Conservation (phyloP, 2,797 vertebrate genomes). For the Acestrorhynchus altus region DNA sequence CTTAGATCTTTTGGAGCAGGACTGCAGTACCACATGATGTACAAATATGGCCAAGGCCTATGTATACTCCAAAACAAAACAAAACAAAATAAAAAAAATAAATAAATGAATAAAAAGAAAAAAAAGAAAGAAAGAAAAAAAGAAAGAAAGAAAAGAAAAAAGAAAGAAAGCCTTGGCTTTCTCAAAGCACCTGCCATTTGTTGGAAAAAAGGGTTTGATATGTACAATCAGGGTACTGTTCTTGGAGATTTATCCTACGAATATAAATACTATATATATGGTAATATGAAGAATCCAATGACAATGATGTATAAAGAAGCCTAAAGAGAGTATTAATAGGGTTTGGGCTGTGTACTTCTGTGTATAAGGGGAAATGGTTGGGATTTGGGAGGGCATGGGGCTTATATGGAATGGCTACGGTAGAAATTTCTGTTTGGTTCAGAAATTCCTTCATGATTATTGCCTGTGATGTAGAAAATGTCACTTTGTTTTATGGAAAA, state of each 20-base stretch:
- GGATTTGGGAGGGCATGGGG: slow-evolving; percentile 69
- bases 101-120: slow-evolving; percentile 25
- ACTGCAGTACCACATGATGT: slow-evolving; percentile 62
- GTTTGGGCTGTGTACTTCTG: slow-evolving; percentile 77
- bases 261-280: slow-evolving; percentile 70
- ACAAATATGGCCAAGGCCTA: slow-evolving; percentile 61
- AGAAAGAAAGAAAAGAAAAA: slow-evolving; percentile 30
- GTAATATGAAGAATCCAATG: slow-evolving; percentile 79
- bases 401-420: slow-evolving; percentile 61
- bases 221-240: slow-evolving; percentile 79
- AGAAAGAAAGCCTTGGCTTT: slow-evolving; percentile 54
- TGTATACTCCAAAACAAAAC: slow-evolving; percentile 50
- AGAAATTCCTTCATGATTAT: slow-evolving; percentile 81
- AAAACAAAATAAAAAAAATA: slow-evolving; percentile 20
- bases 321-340: slow-evolving; percentile 69
- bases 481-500: slow-evolving; percentile 78
- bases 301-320: slow-evolving; percentile 79
- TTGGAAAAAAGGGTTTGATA: slow-evolving; percentile 77
- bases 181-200: slow-evolving; percentile 69
- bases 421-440: slow-evolving; percentile 75
- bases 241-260: slow-evolving; percentile 70
- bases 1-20: slow-evolving; percentile 59
- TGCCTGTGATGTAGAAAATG: slow-evolving; percentile 86
- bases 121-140: slow-evolving; percentile 19
- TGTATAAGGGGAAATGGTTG: slow-evolving; percentile 71